phyloP scores from a whole-genome alignment of 2,888 invertebrate species.

The Palloptera scutellata region DNA sequence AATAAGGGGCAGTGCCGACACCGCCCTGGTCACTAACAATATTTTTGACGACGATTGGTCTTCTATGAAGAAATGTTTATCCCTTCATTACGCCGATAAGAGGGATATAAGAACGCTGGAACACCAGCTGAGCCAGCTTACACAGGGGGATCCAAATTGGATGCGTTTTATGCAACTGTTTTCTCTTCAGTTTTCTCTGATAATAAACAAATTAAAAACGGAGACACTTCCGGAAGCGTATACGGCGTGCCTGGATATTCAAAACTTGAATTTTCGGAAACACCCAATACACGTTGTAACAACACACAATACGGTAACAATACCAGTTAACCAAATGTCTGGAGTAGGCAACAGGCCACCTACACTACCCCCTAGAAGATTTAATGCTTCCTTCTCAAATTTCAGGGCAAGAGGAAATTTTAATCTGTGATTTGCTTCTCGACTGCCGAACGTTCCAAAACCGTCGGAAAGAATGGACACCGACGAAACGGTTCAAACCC shows the following conservation, averaged over 20 bases:
- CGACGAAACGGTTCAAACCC: background rate
- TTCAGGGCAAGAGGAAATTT: background rate
- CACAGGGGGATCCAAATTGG: slow-evolving; percentile 30
- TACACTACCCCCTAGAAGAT: background rate
- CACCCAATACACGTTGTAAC: background rate
- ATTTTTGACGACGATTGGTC: too few relatives aligned
- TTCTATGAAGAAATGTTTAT: slow-evolving; percentile 36
- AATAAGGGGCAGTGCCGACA: too few relatives aligned
- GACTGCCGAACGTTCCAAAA: background rate
- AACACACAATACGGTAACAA: background rate
- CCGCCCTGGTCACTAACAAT: too few relatives aligned
- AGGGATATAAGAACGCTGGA: too few relatives aligned
- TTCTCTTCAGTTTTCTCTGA: too few relatives aligned
- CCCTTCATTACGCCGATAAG: too few relatives aligned
- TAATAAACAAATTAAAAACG: slow-evolving; percentile 38
- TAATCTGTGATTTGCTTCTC: background rate
- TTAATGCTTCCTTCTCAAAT: background rate
- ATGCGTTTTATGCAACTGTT: slow-evolving; percentile 38
- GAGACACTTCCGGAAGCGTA: slow-evolving; percentile 33
- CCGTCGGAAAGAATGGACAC: background rate
- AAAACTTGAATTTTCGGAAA: slow-evolving; percentile 26
- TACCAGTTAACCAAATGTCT: slow-evolving; percentile 6
- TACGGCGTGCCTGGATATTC: slow-evolving; percentile 33
- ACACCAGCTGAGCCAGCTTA: slow-evolving; percentile 36
- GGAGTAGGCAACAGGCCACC: background rate